Percentiles rank a stretch among this genome's conserved stretches.
These are phyloP conservation scores for Bubo scandiacus DNA, from an alignment of 2,113 vertebrate genomes.

Conservation along the genomic window DNA sequence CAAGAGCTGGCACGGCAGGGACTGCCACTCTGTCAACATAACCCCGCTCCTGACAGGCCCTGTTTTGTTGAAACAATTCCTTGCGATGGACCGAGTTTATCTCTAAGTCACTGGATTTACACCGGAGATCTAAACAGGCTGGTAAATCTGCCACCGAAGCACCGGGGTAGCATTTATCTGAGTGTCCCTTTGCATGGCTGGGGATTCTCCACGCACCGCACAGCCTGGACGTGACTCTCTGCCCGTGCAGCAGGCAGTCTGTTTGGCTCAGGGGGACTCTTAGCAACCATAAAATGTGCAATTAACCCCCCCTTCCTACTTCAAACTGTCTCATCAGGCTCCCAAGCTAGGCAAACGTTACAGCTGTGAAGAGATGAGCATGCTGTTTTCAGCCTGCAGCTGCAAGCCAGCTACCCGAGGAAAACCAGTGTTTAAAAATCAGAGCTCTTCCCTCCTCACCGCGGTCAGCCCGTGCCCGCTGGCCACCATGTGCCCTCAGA, in stretches of 20 bases:
- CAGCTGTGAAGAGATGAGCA: not conserved
- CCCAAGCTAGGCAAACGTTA: not conserved
- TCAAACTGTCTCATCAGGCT: slow-evolving; percentile 20
- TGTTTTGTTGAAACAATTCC: not conserved
- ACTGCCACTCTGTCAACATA: slow-evolving; percentile 13
- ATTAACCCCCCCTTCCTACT: slow-evolving; percentile 48
- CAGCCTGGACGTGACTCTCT: not conserved
- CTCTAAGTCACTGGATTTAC: slow-evolving; percentile 43
- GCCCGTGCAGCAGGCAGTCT: not conserved
- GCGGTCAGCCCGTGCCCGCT: rapidly evolving
- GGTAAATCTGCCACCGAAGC: slow-evolving; percentile 16
- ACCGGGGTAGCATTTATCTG: not conserved
- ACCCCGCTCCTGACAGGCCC: not conserved
- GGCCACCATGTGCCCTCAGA: not conserved
- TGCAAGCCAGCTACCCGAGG: not conserved
- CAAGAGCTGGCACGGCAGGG: not conserved
- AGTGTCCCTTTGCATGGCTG: not conserved
- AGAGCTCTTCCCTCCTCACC: not conserved
- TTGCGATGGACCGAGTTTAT: not conserved
- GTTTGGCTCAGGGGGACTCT: slow-evolving; percentile 35
- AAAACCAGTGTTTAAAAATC: not conserved
- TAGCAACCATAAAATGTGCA: slow-evolving; percentile 36
- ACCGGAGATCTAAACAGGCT: not conserved
- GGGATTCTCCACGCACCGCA: not conserved
- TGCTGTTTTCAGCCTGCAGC: slow-evolving; percentile 29